Percentiles rank a stretch among this genome's conserved stretches.
These are phyloP conservation scores for Nomada ferruginata DNA, from an alignment of 2,888 invertebrate genomes.

Conservation along the genomic window DNA sequence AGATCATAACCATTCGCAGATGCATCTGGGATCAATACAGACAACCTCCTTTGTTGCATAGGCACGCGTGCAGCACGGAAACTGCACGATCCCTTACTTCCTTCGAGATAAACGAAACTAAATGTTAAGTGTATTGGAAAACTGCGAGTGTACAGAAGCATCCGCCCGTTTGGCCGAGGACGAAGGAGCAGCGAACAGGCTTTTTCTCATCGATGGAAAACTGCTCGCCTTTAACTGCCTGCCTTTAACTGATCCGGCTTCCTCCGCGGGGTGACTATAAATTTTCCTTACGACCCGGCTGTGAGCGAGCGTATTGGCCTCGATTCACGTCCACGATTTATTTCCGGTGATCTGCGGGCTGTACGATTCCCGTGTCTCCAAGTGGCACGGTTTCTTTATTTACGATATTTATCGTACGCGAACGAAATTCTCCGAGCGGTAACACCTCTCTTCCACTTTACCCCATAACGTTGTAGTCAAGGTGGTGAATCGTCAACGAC, in stretches of 20 bases:
- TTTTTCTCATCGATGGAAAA: slow-evolving; percentile 44
- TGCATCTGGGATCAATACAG: slow-evolving; percentile 17
- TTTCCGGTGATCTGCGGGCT: slow-evolving; percentile 42
- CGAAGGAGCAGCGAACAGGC: slow-evolving; percentile 25
- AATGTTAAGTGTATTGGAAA: slow-evolving; percentile 50
- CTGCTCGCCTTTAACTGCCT: slow-evolving; percentile 39
- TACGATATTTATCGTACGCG: neutral
- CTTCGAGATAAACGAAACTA: slow-evolving; percentile 28
- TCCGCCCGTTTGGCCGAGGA: slow-evolving; percentile 43
- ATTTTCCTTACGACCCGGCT: slow-evolving; percentile 52
- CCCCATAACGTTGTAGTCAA: neutral
- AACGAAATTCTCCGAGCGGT: slow-evolving; percentile 10
- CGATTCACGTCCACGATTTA: slow-evolving; percentile 45
- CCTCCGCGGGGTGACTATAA: slow-evolving; percentile 44
- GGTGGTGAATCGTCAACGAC: too few relatives aligned
- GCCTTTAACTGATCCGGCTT: slow-evolving; percentile 40
- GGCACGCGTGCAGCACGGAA: neutral
- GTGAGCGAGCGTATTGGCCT: slow-evolving; percentile 31
- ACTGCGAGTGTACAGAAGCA: slow-evolving; percentile 16
- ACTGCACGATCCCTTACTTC: slow-evolving; percentile 1
- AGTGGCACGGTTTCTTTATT: slow-evolving; percentile 25
- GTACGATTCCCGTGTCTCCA: slow-evolving; percentile 12
- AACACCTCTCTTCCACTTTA: neutral
- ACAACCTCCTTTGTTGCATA: neutral
- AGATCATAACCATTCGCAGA: slow-evolving; percentile 11